phyloP scores from a whole-genome alignment of 1,140 invertebrate genomes.

The Leucophenga varia region DNA sequence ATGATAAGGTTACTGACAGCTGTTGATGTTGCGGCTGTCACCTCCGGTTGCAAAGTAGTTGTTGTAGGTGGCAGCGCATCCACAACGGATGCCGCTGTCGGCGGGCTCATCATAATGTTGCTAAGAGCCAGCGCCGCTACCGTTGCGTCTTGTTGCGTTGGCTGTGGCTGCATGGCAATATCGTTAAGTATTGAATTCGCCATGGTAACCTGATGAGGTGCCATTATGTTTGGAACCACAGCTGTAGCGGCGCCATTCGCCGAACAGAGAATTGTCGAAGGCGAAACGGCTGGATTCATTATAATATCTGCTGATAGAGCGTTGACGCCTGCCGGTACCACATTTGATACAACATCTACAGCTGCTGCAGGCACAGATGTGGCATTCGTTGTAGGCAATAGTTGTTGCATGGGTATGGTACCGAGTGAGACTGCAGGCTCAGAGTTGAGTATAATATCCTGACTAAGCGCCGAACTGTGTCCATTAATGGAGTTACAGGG shows the following conservation, averaged over 20 bases:
- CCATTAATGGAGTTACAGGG: conserved; percentile 29
- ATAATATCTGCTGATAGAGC: conserved; percentile 63
- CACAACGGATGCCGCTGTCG: conserved; percentile 47
- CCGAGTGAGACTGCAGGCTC: conserved; percentile 40
- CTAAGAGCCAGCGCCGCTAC: conserved; percentile 46
- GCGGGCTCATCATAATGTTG: conserved; percentile 54
- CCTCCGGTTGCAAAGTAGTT: conserved; percentile 34
- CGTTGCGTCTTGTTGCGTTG: conserved; percentile 47
- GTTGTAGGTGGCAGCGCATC: conserved; percentile 54
- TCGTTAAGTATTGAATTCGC: conserved; percentile 53
- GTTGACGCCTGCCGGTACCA: conserved; percentile 29
- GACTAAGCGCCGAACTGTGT: conserved; percentile 41
- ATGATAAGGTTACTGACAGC: conserved; percentile 68
- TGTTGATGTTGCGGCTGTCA: conserved; percentile 61
- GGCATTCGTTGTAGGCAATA: conserved; percentile 7
- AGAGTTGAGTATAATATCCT: conserved; percentile 56
- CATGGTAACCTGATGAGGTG: conserved; percentile 52
- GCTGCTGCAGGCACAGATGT: neutral
- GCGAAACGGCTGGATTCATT: conserved; percentile 65
- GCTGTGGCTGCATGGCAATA: conserved; percentile 49
- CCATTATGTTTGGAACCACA: conserved; percentile 59
- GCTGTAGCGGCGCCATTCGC: conserved; percentile 57
- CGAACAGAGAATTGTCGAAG: conserved; percentile 58
- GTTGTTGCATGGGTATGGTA: conserved; percentile 37
- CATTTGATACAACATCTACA: neutral